Conservation (phyloP, 2,888 invertebrate species). For the Leptopilina syphax region DNA sequence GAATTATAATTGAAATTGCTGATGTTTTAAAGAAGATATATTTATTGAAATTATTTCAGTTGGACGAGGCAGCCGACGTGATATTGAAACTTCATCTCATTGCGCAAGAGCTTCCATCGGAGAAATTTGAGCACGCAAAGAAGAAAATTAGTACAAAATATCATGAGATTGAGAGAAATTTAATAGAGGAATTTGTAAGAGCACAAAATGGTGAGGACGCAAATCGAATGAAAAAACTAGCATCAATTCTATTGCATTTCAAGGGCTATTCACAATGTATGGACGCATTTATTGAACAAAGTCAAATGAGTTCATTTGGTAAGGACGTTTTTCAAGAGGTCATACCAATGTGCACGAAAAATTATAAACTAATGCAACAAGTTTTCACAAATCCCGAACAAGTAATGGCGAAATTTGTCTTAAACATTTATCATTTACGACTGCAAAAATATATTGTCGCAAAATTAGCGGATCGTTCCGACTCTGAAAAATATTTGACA, state of each 20-base stretch:
- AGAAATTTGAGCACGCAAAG: slow-evolving; percentile 90
- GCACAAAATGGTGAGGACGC: slow-evolving; percentile 92
- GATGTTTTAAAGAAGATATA: no score
- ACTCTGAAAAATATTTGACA: slow-evolving; percentile 92
- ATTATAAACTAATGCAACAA: slow-evolving; percentile 88
- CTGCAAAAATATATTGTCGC: slow-evolving; percentile 91
- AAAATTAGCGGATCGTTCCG: slow-evolving; percentile 87
- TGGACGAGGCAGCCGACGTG: slow-evolving; percentile 97
- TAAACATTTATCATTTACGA: slow-evolving; percentile 95
- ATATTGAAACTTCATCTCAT: slow-evolving; percentile 97
- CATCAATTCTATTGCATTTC: slow-evolving; percentile 94
- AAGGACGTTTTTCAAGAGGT: slow-evolving; percentile 95
- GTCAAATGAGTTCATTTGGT: slow-evolving; percentile 92
- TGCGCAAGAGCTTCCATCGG: slow-evolving; percentile 94
- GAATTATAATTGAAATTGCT: no score
- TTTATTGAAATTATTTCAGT: slow-evolving; percentile 76
- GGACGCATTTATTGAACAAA: slow-evolving; percentile 97
- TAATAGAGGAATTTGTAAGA: slow-evolving; percentile 96
- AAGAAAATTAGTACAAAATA: slow-evolving; percentile 93
- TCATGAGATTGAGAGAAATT: slow-evolving; percentile 90
- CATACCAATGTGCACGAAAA: slow-evolving; percentile 91
- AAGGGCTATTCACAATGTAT: slow-evolving; percentile 98
- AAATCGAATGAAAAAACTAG: slow-evolving; percentile 94
- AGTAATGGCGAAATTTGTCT: slow-evolving; percentile 98
- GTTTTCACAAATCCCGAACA: slow-evolving; percentile 97